These are phyloP conservation scores for Saccopteryx bilineata DNA, from an alignment of 2,113 vertebrate species.

Conservation along the genomic window DNA sequence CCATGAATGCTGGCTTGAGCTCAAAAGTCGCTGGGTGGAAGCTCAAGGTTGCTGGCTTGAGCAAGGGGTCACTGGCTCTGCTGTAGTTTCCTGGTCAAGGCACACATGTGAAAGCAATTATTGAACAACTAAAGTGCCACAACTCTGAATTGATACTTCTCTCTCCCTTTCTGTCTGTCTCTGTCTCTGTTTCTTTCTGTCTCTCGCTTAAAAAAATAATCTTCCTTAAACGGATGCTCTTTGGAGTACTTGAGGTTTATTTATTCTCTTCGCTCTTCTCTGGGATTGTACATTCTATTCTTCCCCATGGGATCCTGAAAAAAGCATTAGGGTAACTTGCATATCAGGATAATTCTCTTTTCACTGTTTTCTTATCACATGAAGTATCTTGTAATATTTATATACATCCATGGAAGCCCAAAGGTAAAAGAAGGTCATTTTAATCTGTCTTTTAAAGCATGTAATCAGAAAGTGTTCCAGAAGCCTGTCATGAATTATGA, in stretches of 20 bases:
- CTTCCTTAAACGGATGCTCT: not conserved
- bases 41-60: too few species aligned
- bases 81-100: too few species aligned
- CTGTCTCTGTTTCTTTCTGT: too few species aligned
- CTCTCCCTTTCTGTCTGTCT: too few species aligned
- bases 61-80: too few species aligned
- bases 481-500: constrained; percentile 54
- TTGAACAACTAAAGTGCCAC: too few species aligned
- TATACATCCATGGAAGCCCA: not conserved
- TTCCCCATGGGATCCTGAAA: not conserved
- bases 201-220: not conserved
- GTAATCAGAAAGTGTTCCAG: constrained; percentile 52
- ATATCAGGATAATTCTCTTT: constrained; percentile 1
- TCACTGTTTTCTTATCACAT: constrained; percentile 1
- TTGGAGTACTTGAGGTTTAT: constrained; percentile 18
- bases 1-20: too few species aligned
- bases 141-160: too few species aligned
- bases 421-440: constrained; percentile 55
- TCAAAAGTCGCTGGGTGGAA: too few species aligned
- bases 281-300: not conserved
- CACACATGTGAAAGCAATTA: too few species aligned
- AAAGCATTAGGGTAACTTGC: not conserved
- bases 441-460: constrained; percentile 36
- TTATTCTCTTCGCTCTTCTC: not conserved
- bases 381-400: constrained; percentile 46